These are phyloP conservation scores for Platypus cylindrus DNA, from an alignment of 2,888 invertebrate species.

Conservation along the genomic window DNA sequence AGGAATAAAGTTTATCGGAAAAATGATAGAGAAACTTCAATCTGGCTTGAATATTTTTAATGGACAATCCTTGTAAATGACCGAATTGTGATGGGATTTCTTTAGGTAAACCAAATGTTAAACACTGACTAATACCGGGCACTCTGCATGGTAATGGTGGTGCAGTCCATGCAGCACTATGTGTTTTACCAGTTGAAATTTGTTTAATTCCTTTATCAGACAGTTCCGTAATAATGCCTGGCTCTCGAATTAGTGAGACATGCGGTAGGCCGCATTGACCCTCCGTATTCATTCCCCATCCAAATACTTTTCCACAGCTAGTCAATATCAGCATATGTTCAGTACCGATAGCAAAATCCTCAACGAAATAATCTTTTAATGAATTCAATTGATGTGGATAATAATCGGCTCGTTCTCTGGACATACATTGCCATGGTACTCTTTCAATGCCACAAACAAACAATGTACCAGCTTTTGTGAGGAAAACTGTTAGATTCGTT, in stretches of 20 bases:
- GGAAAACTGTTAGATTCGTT: constrained; percentile 48
- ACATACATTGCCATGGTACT: constrained; percentile 42
- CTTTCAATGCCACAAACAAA: constrained; percentile 50
- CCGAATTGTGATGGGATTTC: constrained; percentile 45
- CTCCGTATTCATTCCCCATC: constrained; percentile 52
- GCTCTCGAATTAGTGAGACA: constrained; percentile 42
- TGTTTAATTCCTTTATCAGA: constrained; percentile 43
- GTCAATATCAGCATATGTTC: constrained; percentile 47
- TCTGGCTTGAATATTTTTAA: constrained; percentile 41
- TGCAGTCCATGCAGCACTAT: constrained; percentile 51
- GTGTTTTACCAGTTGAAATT: constrained; percentile 45
- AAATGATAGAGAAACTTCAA: constrained; percentile 45
- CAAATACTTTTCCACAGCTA: constrained; percentile 42
- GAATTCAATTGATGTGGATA: constrained; percentile 40
- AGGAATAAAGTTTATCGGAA: constrained; percentile 47
- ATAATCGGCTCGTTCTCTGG: constrained; percentile 37
- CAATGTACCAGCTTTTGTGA: constrained; percentile 45
- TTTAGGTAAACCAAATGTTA: constrained; percentile 41
- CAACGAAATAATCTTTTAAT: constrained; percentile 38
- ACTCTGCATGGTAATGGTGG: constrained; percentile 35
- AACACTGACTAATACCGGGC: constrained; percentile 18
- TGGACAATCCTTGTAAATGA: constrained; percentile 37
- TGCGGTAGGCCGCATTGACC: constrained; percentile 48
- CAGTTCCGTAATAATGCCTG: constrained; percentile 40
- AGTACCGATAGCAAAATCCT: constrained; percentile 47